Base-by-base conservation (phyloP, 2,888 invertebrate genomes). In the Megaustenia siamemsis region DNA sequence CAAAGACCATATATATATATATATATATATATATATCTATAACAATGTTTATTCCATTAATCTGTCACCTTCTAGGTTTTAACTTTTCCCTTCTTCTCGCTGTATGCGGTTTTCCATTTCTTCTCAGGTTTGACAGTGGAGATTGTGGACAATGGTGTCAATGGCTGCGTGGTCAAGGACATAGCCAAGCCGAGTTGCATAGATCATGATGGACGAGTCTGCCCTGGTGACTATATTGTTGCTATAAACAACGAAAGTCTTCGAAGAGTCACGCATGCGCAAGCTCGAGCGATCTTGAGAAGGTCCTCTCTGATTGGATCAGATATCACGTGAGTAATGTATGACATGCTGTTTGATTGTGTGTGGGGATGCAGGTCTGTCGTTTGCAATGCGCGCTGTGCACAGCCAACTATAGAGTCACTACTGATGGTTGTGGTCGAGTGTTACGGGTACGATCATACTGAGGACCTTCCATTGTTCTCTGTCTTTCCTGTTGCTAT, bases 211-310 rank as follows among this genome's bases (percentile, higher is more conserved):
- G 95, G 95, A 15, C 94, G 95, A 73, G 93, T 96, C 78, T 94
- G 94, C 85, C 94, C 94, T 6, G 96, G 96, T 1, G 96, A 96
- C 92, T 95, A 95, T 90, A 93, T 96, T 87, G 94, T 95, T 35
- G 93, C 95, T 68, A 94, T 96, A 83, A 96, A 96, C 93, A 95
- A 95, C 90, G 95, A 96, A 92, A 95, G 94, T 86, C 93, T 96
- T 90, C 93, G 95, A 45, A 94, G 95, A 86, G 95, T 95, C 38
- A 95, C 95, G 35, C 95, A 95, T 89, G 94, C 95, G 8, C 95
- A 96, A 92, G 95, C 95, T n/a, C 90, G 95, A 86, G 95, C 95
- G 68, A 95, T 96, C 82, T 93, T 96, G 68, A 93, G 95, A 79
- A 92, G 95, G 79, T 95, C 95, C 32, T 95, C 95, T 88, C 94